Base-by-base conservation (phyloP, 2,888 invertebrate species). In the Acanthosepion esculentum region DNA sequence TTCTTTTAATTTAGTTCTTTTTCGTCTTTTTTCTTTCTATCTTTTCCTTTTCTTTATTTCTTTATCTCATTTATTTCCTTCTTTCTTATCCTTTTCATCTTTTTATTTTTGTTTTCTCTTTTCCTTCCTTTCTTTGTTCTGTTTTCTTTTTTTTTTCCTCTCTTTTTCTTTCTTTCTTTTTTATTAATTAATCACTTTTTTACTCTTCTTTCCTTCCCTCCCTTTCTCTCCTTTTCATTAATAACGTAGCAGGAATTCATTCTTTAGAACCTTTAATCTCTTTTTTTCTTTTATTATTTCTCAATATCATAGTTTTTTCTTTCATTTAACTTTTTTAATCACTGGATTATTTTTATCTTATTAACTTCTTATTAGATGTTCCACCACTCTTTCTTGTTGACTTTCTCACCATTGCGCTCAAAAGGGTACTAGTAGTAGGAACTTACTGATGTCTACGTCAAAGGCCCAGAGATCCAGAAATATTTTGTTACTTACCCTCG, bases 381-480 rank as follows among this genome's bases (percentile, higher is more conserved):
- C 41, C 41, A 3, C 41, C 41, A 41, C 41, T 41, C n/a, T n/a
- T n/a, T 2, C 41, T 41, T 41, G 41, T 41, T 41, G 41, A 41
- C 1, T 2, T 2, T 23, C 26, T 12, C 91, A 15, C 91, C 91
- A 91, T n/a, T 33, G 8, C 91, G 10, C 10, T 29, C 33, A 12
- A 20, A n/a, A 12, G 1, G 23, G 18, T 15, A 23, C 26, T 20
- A 12, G 26, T 12, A 12, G 10, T 53, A 0, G 50, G 50, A 12
- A 53, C 10, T 1, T 53, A 10, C 23, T 78, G 33, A 48, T 48
- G 20, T 50, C 33, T 55, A 41, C 59, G 92, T 48, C 55, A 53
- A n/a, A 94, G 59, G 26, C 48, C 41, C 26, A 59, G 94, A 64
- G 94, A 64, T 48, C 78, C n/a, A 94, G 50, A 15, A 53, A 53